These are phyloP conservation scores for Pollenia labialis DNA, from an alignment of 2,888 invertebrate species.

Conservation along the genomic window DNA sequence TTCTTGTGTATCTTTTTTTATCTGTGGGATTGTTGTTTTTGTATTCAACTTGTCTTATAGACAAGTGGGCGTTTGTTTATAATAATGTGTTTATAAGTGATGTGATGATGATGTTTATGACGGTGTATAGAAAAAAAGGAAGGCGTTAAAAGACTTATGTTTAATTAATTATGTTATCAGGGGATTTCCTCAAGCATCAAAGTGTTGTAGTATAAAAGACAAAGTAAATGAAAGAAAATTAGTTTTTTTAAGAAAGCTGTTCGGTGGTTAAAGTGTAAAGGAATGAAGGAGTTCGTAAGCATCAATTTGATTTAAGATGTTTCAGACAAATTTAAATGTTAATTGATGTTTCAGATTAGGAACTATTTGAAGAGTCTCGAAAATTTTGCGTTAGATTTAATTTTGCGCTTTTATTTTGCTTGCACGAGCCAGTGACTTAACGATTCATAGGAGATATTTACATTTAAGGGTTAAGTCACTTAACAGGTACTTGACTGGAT, in stretches of 20 bases:
- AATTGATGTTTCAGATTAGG: too few relatives aligned
- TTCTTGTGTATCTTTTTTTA: constrained; percentile 40
- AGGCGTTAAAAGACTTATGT: constrained; percentile 70
- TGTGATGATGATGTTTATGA: constrained; percentile 52
- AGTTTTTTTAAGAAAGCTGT: not conserved
- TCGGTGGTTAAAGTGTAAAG: not conserved
- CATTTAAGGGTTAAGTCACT: too few relatives aligned
- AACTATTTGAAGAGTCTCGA: too few relatives aligned
- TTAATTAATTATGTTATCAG: constrained; percentile 63
- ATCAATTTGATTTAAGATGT: too few relatives aligned
- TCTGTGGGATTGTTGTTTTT: constrained; percentile 11
- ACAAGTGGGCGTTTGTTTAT: constrained; percentile 74
- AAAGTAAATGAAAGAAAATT: not conserved
- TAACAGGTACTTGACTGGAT: too few relatives aligned
- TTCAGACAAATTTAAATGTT: too few relatives aligned
- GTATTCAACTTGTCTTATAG: constrained; percentile 65
- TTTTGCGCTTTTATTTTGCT: too few relatives aligned
- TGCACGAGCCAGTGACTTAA: too few relatives aligned
- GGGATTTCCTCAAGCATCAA: constrained; percentile 55
- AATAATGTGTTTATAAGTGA: constrained; percentile 75
- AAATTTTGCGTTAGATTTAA: too few relatives aligned
- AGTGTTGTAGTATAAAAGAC: not conserved
- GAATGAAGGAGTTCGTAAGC: not conserved
- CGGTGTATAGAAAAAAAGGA: constrained; percentile 38
- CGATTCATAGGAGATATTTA: too few relatives aligned